Evolutionary conservation across 2,888 invertebrate genomes (phyloP).

Genomic region (Ophion slaviceki): DNA sequence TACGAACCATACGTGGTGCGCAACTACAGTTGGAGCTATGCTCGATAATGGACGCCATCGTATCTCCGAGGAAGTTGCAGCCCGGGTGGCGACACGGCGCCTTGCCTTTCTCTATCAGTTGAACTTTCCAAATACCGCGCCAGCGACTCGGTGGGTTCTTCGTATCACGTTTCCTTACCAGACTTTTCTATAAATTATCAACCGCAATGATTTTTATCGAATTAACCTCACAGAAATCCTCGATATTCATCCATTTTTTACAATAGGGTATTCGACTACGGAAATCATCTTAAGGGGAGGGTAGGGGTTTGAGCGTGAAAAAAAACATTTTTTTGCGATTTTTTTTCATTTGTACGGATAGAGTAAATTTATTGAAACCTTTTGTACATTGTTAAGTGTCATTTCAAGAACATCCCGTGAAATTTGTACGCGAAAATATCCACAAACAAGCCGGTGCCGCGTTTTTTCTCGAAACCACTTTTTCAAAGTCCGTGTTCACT

Average conservation of each 20-base stretch:
- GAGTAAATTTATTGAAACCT: too few species aligned
- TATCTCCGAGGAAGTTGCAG: slow-evolving; percentile 73
- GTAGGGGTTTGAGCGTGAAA: too few species aligned
- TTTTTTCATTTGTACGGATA: too few species aligned
- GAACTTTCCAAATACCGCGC: slow-evolving; percentile 75
- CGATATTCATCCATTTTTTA: neutral
- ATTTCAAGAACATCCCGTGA: too few species aligned
- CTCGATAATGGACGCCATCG: slow-evolving; percentile 75
- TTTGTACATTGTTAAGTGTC: too few species aligned
- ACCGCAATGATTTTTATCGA: neutral
- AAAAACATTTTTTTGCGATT: too few species aligned
- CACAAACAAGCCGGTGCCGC: too few species aligned
- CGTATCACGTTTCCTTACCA: slow-evolving; percentile 62
- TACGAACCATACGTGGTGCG: slow-evolving; percentile 70
- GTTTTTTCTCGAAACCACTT: too few species aligned
- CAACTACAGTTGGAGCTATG: slow-evolving; percentile 78
- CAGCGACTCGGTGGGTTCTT: slow-evolving; percentile 73
- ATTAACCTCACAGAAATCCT: neutral
- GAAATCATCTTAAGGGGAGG: too few species aligned
- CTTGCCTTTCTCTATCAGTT: slow-evolving; percentile 69
- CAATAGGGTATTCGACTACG: too few species aligned
- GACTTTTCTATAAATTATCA: slow-evolving; percentile 42
- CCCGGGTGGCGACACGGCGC: slow-evolving; percentile 77
- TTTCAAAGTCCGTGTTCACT: too few species aligned
- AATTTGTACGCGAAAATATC: too few species aligned